phyloP scores from a whole-genome alignment of 2,797 vertebrate species.

The Spinus pinus region DNA sequence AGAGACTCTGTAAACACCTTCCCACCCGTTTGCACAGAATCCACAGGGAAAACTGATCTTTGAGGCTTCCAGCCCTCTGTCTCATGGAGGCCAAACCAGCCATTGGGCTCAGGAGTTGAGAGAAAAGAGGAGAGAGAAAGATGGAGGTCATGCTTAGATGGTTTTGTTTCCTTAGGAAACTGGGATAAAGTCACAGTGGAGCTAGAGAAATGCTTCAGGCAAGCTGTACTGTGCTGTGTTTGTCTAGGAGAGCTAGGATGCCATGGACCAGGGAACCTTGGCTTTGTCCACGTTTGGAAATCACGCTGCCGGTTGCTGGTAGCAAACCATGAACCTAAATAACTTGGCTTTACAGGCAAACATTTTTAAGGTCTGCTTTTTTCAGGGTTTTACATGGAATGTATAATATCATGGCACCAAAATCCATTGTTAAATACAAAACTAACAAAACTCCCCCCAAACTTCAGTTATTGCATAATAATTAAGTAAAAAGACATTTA shows the following conservation, averaged over 20 bases:
- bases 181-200: neutral
- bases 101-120: neutral
- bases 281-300: neutral
- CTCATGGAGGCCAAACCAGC: neutral
- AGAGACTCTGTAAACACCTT: neutral
- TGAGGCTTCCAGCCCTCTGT: neutral
- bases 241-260: neutral
- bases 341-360: neutral
- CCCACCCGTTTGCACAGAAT: neutral
- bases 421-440: neutral
- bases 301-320: fast-evolving
- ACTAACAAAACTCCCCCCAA: neutral
- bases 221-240: neutral
- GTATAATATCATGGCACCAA: neutral
- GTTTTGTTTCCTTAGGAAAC: neutral
- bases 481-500: neutral
- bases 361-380: neutral
- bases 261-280: neutral
- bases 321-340: neutral
- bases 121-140: neutral
- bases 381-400: neutral
- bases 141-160: neutral
- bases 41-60: neutral
- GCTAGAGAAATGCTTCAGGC: neutral
- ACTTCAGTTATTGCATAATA: neutral